Percentiles rank a stretch among this genome's conserved stretches.
phyloP scores from a whole-genome alignment of 92 coral and sea anemone genomes.

The Porites evermanni region DNA sequence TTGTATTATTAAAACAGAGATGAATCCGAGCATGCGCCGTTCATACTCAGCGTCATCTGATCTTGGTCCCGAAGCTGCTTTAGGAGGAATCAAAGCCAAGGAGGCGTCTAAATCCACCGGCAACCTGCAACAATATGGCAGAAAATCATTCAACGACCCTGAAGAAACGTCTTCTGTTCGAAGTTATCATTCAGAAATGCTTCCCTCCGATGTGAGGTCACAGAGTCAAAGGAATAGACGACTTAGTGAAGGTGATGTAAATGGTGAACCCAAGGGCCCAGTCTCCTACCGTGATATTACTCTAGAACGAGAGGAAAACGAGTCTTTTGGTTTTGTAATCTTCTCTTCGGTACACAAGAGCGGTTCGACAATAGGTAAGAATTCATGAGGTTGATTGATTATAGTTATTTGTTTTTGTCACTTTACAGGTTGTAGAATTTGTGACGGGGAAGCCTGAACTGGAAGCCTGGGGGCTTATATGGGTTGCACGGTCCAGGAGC shows the following conservation, averaged over 20 bases:
- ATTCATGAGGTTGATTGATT: too few species aligned
- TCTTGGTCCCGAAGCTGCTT: constrained; percentile 41
- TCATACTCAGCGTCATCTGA: constrained; percentile 68
- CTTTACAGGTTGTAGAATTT: not conserved
- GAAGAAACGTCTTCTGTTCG: constrained; percentile 63
- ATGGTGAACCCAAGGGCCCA: constrained; percentile 71
- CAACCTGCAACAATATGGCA: constrained; percentile 81
- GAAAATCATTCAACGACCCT: constrained; percentile 39
- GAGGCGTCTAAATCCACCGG: constrained; percentile 93
- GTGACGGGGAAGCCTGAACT: too few species aligned
- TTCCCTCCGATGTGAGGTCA: constrained; percentile 17
- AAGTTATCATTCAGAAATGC: constrained; percentile 58
- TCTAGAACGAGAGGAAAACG: constrained; percentile 77
- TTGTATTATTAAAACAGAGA: constrained; percentile 39
- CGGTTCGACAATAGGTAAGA: constrained; percentile 94
- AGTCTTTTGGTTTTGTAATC: constrained; percentile 97
- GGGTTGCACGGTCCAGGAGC: too few species aligned
- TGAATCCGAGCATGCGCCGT: constrained; percentile 80
- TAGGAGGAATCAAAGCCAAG: constrained; percentile 47
- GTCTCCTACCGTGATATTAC: constrained; percentile 70
- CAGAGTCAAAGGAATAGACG: constrained; percentile 65
- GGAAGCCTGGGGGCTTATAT: too few species aligned
- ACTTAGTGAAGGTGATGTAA: constrained; percentile 81
- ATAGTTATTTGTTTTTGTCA: too few species aligned
- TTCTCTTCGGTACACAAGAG: constrained; percentile 88